Conservation (phyloP, 2,113 vertebrate species). For the Seriola aureovittata region DNA sequence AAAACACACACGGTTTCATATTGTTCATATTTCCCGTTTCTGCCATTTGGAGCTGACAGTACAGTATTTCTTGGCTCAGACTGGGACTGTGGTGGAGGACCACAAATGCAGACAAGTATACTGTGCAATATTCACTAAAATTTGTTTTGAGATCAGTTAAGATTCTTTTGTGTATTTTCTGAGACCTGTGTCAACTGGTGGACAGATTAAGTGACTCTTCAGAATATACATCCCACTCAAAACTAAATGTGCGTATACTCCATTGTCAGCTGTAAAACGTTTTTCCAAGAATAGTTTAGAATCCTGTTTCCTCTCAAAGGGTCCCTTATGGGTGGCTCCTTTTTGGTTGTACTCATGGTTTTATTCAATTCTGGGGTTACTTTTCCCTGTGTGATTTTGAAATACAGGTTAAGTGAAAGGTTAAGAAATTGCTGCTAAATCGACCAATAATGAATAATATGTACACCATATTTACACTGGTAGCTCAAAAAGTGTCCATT, state of each 20-base stretch:
- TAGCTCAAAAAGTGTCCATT: no score
- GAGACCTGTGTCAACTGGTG: background rate
- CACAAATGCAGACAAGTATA: background rate
- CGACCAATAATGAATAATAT: no score
- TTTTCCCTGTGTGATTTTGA: no score
- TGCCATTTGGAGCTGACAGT: background rate
- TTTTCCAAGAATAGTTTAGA: background rate
- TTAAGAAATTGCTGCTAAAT: no score
- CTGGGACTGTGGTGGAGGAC: background rate
- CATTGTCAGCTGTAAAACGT: background rate
- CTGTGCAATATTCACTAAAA: background rate
- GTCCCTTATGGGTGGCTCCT: background rate
- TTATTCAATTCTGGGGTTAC: background rate
- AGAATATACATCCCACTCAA: background rate
- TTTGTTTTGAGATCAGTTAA: background rate
- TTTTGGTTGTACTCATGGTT: background rate
- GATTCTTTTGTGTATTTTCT: background rate
- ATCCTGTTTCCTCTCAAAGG: background rate
- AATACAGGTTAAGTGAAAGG: no score
- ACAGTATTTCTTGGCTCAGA: background rate
- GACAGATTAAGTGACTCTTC: background rate
- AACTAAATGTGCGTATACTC: background rate
- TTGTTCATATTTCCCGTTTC: conserved; percentile 1
- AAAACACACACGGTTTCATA: background rate
- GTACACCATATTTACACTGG: no score